phyloP scores from a whole-genome alignment of 2,113 vertebrate genomes.

The Quiscalus mexicanus region DNA sequence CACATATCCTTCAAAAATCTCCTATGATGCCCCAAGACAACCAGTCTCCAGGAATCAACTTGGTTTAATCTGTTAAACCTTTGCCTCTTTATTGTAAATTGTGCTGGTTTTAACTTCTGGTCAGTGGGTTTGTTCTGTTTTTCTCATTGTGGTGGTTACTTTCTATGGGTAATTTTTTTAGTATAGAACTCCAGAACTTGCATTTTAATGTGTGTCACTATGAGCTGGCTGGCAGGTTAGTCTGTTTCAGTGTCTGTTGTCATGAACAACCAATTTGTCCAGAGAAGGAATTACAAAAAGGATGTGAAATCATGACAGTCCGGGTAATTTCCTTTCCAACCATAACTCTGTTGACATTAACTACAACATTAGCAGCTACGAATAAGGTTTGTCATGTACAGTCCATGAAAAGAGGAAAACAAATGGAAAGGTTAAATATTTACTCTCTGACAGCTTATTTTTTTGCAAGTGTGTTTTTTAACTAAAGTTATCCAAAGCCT shows the following conservation, averaged over 20 bases:
- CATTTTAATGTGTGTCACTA: background rate
- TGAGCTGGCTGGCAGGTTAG: background rate
- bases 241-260: background rate
- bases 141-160: background rate
- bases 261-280: conserved; percentile 24
- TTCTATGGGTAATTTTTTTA: conserved; percentile 13
- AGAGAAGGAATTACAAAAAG: conserved; percentile 26
- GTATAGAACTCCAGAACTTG: background rate
- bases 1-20: background rate
- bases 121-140: background rate
- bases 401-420: conserved; percentile 27
- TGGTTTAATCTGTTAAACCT: background rate
- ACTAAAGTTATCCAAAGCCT: background rate
- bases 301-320: conserved; percentile 52
- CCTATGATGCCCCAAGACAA: background rate
- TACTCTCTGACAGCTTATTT: conserved; percentile 12
- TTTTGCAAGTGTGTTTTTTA: conserved; percentile 18
- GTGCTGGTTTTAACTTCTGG: background rate
- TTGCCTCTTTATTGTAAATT: background rate
- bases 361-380: conserved; percentile 23
- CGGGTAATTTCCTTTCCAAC: conserved; percentile 37
- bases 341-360: conserved; percentile 41
- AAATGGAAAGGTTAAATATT: conserved; percentile 57
- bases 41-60: background rate
- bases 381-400: conserved; percentile 29